Base-by-base conservation (phyloP, 2,888 invertebrate genomes). In the Dynastes tityus region DNA sequence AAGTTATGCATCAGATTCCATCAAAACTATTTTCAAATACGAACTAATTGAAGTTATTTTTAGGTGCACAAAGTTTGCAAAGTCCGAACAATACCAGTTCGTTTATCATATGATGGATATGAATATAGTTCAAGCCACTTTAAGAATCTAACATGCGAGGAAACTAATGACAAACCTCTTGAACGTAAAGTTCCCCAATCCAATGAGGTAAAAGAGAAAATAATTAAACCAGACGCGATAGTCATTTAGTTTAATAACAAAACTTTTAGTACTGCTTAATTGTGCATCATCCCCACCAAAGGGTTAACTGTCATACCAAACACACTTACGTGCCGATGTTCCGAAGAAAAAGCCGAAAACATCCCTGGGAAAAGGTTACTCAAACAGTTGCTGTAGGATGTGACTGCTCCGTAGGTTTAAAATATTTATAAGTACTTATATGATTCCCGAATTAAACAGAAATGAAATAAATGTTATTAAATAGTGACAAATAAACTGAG, bases 91-190 rank as follows among this genome's bases (percentile, higher is more conserved):
- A 40, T 22, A 16, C 55, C 51, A 37, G 29, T 73, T 16, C 73
- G 53, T 13, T 40, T 73, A 27, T 22, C 58, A 11, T 83, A 85
- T 80, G 80, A 81, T 11, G 85, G 84, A 4, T 84, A 82, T 32
- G 83, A 85, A 40, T 85, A 84, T 68, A 83, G 82, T 67, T 84
- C 85, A 8, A 83, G 80, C 75, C 82, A 83, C 63, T 86, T 83
- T 75, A 49, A 78, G 9, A 82, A 82, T 53, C 63, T 78, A 74
- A 82, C 81, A 51, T 82, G 82, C 13, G 77, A 65, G 32, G 32
- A 70, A 11, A 79, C 67, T 9, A 70, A 64, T 32, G 76, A 49
- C 5, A 77, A 80, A 61, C 79, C 81, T 9, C 80, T 51, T 45
- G 64, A 65, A 22, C 27, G 32, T n/a, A 73, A 58, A 58, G 27